Base-by-base conservation (phyloP, 2,888 invertebrate species). In the Morpho helenor region DNA sequence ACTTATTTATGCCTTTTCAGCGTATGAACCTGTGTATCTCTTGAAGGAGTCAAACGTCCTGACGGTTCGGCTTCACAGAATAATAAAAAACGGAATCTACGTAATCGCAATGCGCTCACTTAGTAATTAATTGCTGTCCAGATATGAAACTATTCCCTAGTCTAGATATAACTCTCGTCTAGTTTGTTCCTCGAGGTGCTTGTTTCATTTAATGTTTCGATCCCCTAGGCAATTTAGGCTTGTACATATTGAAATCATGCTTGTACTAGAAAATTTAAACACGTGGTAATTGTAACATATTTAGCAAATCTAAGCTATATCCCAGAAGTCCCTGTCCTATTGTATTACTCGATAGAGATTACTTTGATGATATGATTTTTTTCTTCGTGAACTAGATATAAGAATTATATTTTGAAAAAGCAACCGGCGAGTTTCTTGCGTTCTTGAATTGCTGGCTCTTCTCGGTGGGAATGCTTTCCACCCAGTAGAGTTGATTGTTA, bases 181-280 rank as follows among this genome's bases (percentile, higher is more conserved):
- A 44, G 40, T 41, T 46, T 47, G 47, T 53, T 22, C 46, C 46
- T 40, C 53, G 53, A 47, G 53, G 53, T 53, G 53, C 53, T 47
- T 47, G 53, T 53, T 47, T 47, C 46, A 46, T 22, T 52, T 45
- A 52, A 53, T 53, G 53, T 47, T 46, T 22, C 41, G 22, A 40
- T 47, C 53, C 47, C 53, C 40, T 31, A 53, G 53, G 46, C 53
- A 46, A 46, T 53, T 53, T 46, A 47, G 46, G 16, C 53, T 47
- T 47, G 53, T 40, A 40, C 52, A 46, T 47, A 53, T 47, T 53
- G 46, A 45, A 52, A 52, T 44, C 44, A 45, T 31, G 44, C 45
- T 45, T 44, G 52, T 43, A n/a, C 31, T 31, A 31, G 31, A 31
- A 31, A 31, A 31, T 31, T 31, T 31, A 31, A 31, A 31, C 31